Percentiles rank a stretch among this genome's conserved stretches.
Conservation (phyloP, 2,797 vertebrate species). For the Cossypha niveicapilla region DNA sequence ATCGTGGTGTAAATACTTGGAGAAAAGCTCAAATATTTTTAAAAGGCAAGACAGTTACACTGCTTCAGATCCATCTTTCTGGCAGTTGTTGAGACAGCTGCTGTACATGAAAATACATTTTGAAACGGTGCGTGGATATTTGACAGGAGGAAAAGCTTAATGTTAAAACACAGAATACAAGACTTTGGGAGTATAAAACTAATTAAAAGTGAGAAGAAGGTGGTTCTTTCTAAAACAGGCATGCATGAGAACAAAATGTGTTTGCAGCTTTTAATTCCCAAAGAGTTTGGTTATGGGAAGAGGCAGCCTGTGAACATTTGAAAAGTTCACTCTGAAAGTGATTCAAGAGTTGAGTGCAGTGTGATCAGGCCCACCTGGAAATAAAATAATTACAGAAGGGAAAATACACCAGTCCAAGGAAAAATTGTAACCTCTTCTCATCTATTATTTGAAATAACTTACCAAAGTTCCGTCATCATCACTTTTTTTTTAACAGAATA, state of each 20-base stretch:
- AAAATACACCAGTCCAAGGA: background rate
- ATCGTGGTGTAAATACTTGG: background rate
- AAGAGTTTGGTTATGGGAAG: background rate
- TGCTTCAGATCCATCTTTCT: background rate
- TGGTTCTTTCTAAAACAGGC: background rate
- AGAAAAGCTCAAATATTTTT: conserved; percentile 12
- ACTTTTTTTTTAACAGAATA: background rate
- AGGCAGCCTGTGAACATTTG: background rate
- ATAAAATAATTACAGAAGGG: background rate
- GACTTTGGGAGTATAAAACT: background rate
- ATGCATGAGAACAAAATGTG: background rate
- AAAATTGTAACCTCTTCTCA: background rate
- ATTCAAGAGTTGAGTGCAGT: background rate
- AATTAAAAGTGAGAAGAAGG: background rate
- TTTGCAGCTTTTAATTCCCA: background rate
- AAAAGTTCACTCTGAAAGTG: background rate
- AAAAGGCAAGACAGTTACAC: background rate
- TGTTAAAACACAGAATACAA: background rate
- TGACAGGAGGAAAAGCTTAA: background rate
- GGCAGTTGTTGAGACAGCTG: conserved; percentile 30
- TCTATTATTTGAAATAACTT: background rate
- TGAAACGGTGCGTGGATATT: background rate
- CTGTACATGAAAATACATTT: conserved; percentile 26
- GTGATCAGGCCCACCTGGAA: background rate
- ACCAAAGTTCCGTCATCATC: background rate